phyloP scores from a whole-genome alignment of 2,113 vertebrate species.

The Callorhinus ursinus region DNA sequence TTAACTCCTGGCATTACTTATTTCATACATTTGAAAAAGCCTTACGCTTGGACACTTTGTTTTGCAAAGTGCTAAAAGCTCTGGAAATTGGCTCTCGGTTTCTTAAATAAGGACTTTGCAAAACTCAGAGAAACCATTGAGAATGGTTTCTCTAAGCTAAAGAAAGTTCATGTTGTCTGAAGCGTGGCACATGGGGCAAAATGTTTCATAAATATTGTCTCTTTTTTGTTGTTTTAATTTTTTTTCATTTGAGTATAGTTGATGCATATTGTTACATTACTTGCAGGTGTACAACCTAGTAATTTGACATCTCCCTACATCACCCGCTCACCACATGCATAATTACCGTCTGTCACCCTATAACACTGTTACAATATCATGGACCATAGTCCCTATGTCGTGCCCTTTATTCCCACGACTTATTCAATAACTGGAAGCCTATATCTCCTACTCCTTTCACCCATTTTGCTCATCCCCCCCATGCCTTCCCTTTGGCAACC shows the following conservation, averaged over 20 bases:
- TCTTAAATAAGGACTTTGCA: neutral
- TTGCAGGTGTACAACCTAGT: neutral
- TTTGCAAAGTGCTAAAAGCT: neutral
- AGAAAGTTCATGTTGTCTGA: neutral
- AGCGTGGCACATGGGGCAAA: neutral
- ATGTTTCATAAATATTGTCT: neutral
- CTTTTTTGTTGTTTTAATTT: neutral
- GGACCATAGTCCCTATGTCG: neutral
- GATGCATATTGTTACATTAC: neutral
- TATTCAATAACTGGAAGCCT: neutral
- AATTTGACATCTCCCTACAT: neutral
- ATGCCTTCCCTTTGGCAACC: neutral
- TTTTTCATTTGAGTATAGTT: neutral
- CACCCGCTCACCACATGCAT: neutral
- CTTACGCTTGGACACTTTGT: neutral
- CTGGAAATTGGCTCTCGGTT: slow-evolving; percentile 9
- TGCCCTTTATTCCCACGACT: neutral
- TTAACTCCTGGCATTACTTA: neutral
- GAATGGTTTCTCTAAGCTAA: neutral
- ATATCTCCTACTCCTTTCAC: neutral
- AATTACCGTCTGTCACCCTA: neutral
- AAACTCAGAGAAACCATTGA: neutral
- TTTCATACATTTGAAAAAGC: neutral
- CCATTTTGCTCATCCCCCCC: neutral
- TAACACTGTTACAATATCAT: neutral